Conservation (phyloP, 2,888 invertebrate species). For the Cartodere bifasciata region DNA sequence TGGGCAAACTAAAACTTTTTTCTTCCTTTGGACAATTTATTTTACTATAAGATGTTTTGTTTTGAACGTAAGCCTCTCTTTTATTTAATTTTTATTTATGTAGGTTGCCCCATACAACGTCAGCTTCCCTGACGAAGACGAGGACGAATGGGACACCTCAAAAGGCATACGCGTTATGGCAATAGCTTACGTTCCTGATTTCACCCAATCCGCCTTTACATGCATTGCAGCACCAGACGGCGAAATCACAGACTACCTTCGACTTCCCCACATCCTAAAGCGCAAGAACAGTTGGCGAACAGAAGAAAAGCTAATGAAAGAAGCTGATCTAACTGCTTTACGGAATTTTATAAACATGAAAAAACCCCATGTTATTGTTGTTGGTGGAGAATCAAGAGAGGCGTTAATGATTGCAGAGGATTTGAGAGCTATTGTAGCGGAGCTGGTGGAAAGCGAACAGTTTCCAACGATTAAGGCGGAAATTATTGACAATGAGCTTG, state of each 20-base stretch:
- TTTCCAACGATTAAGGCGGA: conserved; percentile 81
- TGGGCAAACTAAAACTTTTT: too few species aligned
- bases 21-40: too few species aligned
- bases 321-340: conserved; percentile 54
- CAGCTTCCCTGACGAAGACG: conserved; percentile 66
- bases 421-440: conserved; percentile 58
- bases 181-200: conserved; percentile 77
- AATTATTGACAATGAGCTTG: conserved; percentile 86
- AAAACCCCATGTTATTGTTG: conserved; percentile 79
- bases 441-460: conserved; percentile 70
- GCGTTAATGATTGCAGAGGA: conserved; percentile 72
- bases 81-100: conserved; percentile 31
- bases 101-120: conserved; percentile 60
- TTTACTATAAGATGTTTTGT: conserved; percentile 2
- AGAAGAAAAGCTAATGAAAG: conserved; percentile 48
- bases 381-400: conserved; percentile 80
- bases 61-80: too few species aligned
- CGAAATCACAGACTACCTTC: conserved; percentile 81
- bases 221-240: conserved; percentile 81
- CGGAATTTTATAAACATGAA: conserved; percentile 76
- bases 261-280: conserved; percentile 76
- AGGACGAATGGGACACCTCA: conserved; percentile 81
- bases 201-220: conserved; percentile 74
- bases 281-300: conserved; percentile 60
- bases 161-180: conserved; percentile 80